Conservation (phyloP, 2,797 vertebrate genomes). For the Mergus octosetaceus region DNA sequence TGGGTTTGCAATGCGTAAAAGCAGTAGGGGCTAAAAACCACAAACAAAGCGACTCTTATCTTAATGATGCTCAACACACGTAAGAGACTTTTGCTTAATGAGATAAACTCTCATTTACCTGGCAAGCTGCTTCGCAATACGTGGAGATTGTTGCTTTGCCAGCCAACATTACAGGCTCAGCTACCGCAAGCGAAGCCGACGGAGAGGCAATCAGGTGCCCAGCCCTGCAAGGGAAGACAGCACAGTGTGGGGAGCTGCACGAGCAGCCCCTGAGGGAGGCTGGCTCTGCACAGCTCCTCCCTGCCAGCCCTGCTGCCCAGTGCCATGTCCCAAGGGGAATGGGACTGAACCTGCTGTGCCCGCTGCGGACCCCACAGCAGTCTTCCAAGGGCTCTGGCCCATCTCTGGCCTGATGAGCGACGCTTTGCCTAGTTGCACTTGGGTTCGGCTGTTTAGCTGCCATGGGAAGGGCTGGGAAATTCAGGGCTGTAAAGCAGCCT, state of each 20-base stretch:
- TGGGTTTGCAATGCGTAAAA: not conserved
- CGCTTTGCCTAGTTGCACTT: not conserved
- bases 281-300: not conserved
- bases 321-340: not conserved
- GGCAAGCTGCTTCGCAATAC: not conserved
- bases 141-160: not conserved
- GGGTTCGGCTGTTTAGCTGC: not conserved
- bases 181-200: not conserved
- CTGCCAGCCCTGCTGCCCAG: not conserved
- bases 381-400: not conserved
- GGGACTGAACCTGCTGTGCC: not conserved
- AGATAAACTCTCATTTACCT: not conserved
- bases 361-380: not conserved
- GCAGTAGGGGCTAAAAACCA: not conserved
- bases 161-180: not conserved
- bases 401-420: not conserved
- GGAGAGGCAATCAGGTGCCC: not conserved
- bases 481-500: not conserved
- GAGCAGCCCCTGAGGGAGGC: not conserved
- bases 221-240: fast-evolving
- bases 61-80: not conserved
- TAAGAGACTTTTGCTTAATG: not conserved
- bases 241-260: not conserved
- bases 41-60: not conserved
- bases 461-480: not conserved